A percentile compares a stretch with the other conserved stretches of the same genome.
These are phyloP conservation scores for Embidobia sp. DNA, from an alignment of 2,888 invertebrate species.

Conservation along the genomic window DNA sequence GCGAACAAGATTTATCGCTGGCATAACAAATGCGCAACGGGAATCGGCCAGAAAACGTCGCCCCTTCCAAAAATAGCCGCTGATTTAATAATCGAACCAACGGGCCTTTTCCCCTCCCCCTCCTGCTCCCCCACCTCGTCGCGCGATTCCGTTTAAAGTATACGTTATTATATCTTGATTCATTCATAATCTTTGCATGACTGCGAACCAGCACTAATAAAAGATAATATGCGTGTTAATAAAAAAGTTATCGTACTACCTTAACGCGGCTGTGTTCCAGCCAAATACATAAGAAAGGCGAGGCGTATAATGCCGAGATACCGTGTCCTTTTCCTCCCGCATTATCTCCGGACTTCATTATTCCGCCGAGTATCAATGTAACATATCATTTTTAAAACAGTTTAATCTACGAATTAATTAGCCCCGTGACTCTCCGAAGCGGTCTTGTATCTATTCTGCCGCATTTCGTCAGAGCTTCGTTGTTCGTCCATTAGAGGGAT, in stretches of 20 bases:
- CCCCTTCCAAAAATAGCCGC: slow-evolving; percentile 29
- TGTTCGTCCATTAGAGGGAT: no score
- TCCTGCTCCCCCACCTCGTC: slow-evolving; percentile 24
- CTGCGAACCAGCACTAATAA: slow-evolving; percentile 59
- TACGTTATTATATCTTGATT: slow-evolving; percentile 59
- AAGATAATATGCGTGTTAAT: slow-evolving; percentile 63
- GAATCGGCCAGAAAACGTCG: slow-evolving; percentile 21
- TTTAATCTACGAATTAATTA: slow-evolving; percentile 61
- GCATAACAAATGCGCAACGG: slow-evolving; percentile 33
- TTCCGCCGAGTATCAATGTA: slow-evolving; percentile 40
- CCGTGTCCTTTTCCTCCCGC: slow-evolving; percentile 39
- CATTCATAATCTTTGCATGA: slow-evolving; percentile 59
- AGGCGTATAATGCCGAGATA: slow-evolving; percentile 50
- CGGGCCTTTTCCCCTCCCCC: background rate
- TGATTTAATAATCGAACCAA: slow-evolving; percentile 40
- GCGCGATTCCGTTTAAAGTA: slow-evolving; percentile 48
- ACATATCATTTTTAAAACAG: slow-evolving; percentile 56
- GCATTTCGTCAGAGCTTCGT: no score
- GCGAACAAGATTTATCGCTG: slow-evolving; percentile 59
- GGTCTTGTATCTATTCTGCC: no score
- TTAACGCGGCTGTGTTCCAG: slow-evolving; percentile 41
- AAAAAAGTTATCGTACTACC: slow-evolving; percentile 63
- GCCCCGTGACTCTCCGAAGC: background rate
- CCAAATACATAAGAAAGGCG: slow-evolving; percentile 51
- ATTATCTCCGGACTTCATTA: slow-evolving; percentile 59